These are phyloP conservation scores for Tichodroma muraria DNA, from an alignment of 2,113 vertebrate species.

Conservation along the genomic window DNA sequence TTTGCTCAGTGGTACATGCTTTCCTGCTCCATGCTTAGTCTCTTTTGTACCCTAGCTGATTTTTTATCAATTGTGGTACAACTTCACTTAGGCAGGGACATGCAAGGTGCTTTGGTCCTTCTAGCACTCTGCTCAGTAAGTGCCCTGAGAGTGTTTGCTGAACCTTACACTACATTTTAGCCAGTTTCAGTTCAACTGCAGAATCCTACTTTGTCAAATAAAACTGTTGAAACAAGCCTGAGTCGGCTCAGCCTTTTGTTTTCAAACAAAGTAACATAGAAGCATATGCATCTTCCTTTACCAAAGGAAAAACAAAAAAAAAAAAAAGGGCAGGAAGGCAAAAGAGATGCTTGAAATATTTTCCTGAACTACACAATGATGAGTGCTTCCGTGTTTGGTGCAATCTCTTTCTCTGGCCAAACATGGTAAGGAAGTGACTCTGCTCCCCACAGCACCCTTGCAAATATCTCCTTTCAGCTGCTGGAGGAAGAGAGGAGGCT, in stretches of 20 bases:
- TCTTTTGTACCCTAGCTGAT: not conserved
- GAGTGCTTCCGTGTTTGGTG: conserved; percentile 10
- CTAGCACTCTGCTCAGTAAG: not conserved
- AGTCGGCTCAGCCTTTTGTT: not conserved
- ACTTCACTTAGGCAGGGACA: not conserved
- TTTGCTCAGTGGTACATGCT: not conserved
- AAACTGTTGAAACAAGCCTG: not conserved
- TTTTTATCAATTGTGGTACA: not conserved
- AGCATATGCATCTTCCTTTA: not conserved
- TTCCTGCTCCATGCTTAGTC: not conserved
- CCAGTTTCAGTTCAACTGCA: not conserved
- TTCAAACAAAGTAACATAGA: not conserved
- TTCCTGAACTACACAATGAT: conserved; percentile 19
- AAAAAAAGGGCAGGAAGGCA: not conserved
- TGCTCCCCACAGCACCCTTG: conserved; percentile 31
- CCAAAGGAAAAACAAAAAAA: not conserved
- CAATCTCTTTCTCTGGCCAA: conserved; percentile 56
- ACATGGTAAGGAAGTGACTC: conserved; percentile 68
- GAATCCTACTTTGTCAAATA: not conserved
- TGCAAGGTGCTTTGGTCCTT: not conserved
- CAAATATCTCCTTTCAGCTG: conserved; percentile 51
- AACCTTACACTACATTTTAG: not conserved
- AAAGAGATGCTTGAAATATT: conserved; percentile 26
- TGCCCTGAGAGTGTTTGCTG: not conserved
- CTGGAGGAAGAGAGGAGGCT: conserved; percentile 43